These are phyloP conservation scores for Crepidodera aurea DNA, from an alignment of 2,888 invertebrate genomes.

Conservation along the genomic window DNA sequence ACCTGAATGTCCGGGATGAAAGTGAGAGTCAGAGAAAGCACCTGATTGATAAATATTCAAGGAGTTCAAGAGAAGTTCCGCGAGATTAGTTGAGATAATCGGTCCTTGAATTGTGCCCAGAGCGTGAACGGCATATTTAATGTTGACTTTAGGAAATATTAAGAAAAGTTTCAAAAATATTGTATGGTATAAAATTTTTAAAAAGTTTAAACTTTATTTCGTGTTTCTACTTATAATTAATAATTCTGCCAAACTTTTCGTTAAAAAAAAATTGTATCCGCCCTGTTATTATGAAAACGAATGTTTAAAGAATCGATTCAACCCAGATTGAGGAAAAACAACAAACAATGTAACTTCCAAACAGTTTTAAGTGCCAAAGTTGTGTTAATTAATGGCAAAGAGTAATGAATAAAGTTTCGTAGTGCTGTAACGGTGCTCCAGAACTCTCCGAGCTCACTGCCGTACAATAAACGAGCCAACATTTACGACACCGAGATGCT, in stretches of 20 bases:
- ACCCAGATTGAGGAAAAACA: conserved; percentile 2
- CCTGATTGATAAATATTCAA: conserved; percentile 35
- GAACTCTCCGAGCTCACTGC: neutral
- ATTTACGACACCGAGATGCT: neutral
- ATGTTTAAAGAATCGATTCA: neutral
- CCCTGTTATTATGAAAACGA: neutral
- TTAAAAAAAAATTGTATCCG: too few relatives aligned
- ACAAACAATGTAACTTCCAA: conserved; percentile 12
- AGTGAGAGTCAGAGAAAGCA: conserved; percentile 27
- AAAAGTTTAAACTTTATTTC: too few relatives aligned
- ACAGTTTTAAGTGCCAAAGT: conserved; percentile 19
- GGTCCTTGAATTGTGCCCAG: neutral
- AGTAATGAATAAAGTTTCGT: conserved; percentile 19
- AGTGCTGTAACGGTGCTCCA: neutral
- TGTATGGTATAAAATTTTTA: too few relatives aligned
- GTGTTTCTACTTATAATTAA: too few relatives aligned
- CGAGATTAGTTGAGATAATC: conserved; percentile 15
- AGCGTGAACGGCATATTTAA: too few relatives aligned
- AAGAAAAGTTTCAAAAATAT: too few relatives aligned
- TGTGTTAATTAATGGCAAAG: conserved; percentile 20
- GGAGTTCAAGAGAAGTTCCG: conserved; percentile 28
- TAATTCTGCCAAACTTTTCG: too few relatives aligned
- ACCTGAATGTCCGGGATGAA: conserved; percentile 20
- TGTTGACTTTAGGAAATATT: too few relatives aligned
- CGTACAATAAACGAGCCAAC: conserved; percentile 1